Evolutionary conservation across 2,888 invertebrate genomes (phyloP).

Genomic region (Electrophaes corylata): DNA sequence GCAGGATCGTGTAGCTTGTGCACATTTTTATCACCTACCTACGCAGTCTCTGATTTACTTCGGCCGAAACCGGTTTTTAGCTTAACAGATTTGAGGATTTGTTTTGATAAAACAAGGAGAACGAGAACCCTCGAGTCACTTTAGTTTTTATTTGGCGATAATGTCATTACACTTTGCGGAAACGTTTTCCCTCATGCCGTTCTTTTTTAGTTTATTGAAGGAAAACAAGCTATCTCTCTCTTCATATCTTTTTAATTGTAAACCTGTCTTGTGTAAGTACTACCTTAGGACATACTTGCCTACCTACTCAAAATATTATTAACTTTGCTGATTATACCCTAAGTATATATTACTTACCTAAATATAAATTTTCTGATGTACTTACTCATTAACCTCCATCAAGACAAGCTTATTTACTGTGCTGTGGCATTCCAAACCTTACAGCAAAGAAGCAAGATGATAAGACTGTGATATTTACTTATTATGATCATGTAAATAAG

Average conservation of each 20-base stretch:
- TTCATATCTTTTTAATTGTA: not conserved
- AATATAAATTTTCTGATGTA: not conserved
- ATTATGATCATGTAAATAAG: not conserved
- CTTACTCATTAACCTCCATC: slow-evolving; percentile 9
- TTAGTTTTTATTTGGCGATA: slow-evolving; percentile 10
- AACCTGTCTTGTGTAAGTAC: not conserved
- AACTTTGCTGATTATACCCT: too few species aligned
- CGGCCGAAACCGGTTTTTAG: not conserved
- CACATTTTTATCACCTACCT: not conserved
- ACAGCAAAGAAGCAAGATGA: slow-evolving; percentile 1
- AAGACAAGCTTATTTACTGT: slow-evolving; percentile 5
- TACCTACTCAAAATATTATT: not conserved
- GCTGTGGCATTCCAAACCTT: slow-evolving; percentile 8
- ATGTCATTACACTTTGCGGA: slow-evolving; percentile 29
- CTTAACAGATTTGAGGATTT: not conserved
- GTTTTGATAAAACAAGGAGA: slow-evolving; percentile 1
- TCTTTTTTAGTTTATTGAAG: slow-evolving; percentile 12
- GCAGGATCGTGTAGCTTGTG: not conserved
- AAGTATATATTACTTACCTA: not conserved
- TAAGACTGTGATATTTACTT: slow-evolving; percentile 6
- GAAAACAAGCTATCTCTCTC: slow-evolving; percentile 18
- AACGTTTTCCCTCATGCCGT: slow-evolving; percentile 17
- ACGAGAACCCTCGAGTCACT: too few species aligned
- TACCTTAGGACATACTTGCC: too few species aligned
- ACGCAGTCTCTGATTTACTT: not conserved